phyloP scores from a whole-genome alignment of 1,140 invertebrate genomes.

The Pristionchus pacificus region DNA sequence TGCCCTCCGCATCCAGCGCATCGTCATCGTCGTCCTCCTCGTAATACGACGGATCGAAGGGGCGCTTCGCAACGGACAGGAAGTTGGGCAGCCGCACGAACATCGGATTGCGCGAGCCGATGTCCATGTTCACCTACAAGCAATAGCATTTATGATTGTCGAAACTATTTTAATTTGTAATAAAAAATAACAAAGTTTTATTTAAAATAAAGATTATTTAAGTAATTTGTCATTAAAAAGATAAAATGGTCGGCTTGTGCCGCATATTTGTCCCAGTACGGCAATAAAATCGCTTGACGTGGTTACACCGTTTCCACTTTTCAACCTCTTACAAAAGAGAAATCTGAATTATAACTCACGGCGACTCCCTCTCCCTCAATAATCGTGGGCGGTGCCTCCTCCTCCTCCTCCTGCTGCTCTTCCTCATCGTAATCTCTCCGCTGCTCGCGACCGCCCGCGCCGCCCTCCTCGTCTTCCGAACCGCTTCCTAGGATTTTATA shows the following conservation, averaged over 20 bases:
- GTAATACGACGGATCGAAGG: constrained; percentile 88
- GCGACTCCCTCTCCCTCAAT: constrained; percentile 16
- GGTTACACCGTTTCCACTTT: neutral
- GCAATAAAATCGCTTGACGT: neutral
- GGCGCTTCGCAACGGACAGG: constrained; percentile 63
- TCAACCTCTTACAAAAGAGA: neutral
- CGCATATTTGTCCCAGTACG: too few species aligned
- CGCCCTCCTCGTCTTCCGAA: constrained; percentile 12
- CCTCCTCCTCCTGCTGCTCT: constrained; percentile 15
- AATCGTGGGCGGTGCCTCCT: constrained; percentile 27
- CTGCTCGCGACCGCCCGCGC: constrained; percentile 19
- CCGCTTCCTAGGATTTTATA: neutral
- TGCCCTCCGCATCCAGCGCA: constrained; percentile 87
- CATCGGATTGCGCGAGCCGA: constrained; percentile 37
- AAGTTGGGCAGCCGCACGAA: constrained; percentile 54
- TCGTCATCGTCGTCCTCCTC: constrained; percentile 99
- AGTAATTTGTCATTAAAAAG: too few species aligned
- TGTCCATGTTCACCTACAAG: constrained; percentile 14
- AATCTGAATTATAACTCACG: neutral
- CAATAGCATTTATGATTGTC: too few species aligned
- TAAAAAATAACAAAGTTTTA: neutral
- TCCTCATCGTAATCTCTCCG: constrained; percentile 31
- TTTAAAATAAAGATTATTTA: neutral
- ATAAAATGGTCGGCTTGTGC: neutral
- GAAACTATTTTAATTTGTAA: neutral